Percentiles rank a stretch among this genome's conserved stretches.
These are phyloP conservation scores for Syngnathoides biaculeatus DNA, from an alignment of 2,113 vertebrate species.

Conservation along the genomic window DNA sequence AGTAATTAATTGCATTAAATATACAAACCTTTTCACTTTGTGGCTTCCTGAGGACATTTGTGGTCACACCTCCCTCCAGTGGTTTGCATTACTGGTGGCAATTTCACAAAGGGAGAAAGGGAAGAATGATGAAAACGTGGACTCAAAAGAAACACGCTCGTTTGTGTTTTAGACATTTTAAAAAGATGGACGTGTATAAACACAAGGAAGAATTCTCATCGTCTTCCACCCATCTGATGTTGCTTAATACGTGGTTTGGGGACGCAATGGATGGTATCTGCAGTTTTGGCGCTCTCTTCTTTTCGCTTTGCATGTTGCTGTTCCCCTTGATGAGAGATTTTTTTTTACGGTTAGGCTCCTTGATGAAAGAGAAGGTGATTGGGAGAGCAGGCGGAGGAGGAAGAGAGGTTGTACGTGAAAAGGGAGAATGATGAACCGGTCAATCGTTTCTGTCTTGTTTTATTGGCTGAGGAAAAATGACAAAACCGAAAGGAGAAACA, in stretches of 20 bases:
- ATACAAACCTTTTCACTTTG: background rate
- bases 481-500: background rate
- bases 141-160: background rate
- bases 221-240: constrained; percentile 3
- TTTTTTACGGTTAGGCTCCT: constrained; percentile 51
- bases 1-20: background rate
- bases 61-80: constrained; percentile 30
- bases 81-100: constrained; percentile 1
- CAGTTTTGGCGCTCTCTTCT: constrained; percentile 4
- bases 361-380: constrained; percentile 21
- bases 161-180: constrained; percentile 14
- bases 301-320: constrained; percentile 21
- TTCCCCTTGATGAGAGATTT: constrained; percentile 45
- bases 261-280: constrained; percentile 1
- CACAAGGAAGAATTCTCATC: constrained; percentile 13
- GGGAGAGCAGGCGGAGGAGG: background rate
- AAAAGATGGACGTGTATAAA: background rate
- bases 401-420: background rate
- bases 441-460: background rate
- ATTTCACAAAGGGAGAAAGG: constrained; percentile 8
- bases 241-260: constrained; percentile 9
- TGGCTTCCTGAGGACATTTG: constrained; percentile 9
- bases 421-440: background rate
- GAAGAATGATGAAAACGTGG: background rate
- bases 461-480: constrained; percentile 1